A percentile compares a stretch with the other conserved stretches of the same genome.
Evolutionary conservation across 2,797 vertebrate species (phyloP).

Genomic region (Cheirogaleus major): DNA sequence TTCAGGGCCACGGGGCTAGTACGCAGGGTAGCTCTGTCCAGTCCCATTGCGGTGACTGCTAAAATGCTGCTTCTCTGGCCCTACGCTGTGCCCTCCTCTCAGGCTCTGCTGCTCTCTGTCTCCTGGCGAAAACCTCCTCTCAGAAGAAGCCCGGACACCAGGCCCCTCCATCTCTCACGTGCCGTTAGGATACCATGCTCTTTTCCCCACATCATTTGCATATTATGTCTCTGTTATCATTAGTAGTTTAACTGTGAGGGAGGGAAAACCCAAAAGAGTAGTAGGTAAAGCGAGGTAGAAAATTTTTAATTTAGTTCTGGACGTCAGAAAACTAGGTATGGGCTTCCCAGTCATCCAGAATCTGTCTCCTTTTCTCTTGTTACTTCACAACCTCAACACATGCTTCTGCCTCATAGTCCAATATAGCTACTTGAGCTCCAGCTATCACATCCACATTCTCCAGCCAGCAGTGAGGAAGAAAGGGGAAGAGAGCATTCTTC

Average conservation of each 20-base stretch:
- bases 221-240: background rate
- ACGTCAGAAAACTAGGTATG: background rate
- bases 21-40: background rate
- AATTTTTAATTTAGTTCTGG: background rate
- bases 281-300: background rate
- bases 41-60: background rate
- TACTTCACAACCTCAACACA: background rate
- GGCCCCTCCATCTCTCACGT: background rate
- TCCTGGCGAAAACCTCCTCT: background rate
- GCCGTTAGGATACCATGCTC: background rate
- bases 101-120: background rate
- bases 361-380: background rate
- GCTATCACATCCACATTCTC: background rate
- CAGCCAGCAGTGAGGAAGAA: background rate
- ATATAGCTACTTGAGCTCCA: background rate
- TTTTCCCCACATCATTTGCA: background rate
- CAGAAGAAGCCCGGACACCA: background rate
- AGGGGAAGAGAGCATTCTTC: background rate
- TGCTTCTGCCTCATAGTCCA: background rate
- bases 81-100: rapidly evolving
- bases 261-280: background rate
- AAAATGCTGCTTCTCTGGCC: background rate
- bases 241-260: background rate
- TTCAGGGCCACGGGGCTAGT: background rate
- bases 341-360: background rate